A percentile compares a stretch with the other conserved stretches of the same genome.
phyloP scores from a whole-genome alignment of 2,797 vertebrate genomes.

The Poecile montanus region DNA sequence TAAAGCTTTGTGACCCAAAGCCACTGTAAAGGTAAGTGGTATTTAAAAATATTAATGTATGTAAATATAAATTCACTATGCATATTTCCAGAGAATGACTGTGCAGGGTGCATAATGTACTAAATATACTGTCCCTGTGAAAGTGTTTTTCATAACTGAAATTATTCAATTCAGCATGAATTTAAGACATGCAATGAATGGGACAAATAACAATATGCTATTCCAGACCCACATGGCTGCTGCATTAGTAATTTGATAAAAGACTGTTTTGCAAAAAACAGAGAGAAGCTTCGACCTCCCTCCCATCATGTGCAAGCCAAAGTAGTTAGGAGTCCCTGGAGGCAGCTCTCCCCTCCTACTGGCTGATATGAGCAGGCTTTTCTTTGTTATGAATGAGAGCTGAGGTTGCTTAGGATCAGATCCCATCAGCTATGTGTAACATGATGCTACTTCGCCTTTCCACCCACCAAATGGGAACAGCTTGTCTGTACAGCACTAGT shows the following conservation, averaged over 20 bases:
- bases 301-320: not conserved
- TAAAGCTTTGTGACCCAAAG: not conserved
- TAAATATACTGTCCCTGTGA: not conserved
- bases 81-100: not conserved
- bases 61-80: not conserved
- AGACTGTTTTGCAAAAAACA: not conserved
- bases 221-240: not conserved
- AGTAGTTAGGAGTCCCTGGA: not conserved
- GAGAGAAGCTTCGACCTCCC: not conserved
- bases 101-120: not conserved
- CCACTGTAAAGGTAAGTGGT: not conserved
- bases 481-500: rapidly evolving
- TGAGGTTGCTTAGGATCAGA: not conserved
- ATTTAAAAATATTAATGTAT: not conserved
- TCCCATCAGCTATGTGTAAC: not conserved
- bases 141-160: not conserved
- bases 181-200: not conserved
- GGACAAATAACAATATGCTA: not conserved
- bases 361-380: not conserved
- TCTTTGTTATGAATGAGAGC: not conserved
- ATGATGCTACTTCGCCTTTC: rapidly evolving
- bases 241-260: no score
- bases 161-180: not conserved
- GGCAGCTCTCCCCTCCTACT: not conserved
- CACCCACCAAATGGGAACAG: rapidly evolving